A percentile compares a stretch with the other conserved stretches of the same genome.
These are phyloP conservation scores for Pseudopodoces humilis DNA, from an alignment of 2,113 vertebrate species.

Conservation along the genomic window DNA sequence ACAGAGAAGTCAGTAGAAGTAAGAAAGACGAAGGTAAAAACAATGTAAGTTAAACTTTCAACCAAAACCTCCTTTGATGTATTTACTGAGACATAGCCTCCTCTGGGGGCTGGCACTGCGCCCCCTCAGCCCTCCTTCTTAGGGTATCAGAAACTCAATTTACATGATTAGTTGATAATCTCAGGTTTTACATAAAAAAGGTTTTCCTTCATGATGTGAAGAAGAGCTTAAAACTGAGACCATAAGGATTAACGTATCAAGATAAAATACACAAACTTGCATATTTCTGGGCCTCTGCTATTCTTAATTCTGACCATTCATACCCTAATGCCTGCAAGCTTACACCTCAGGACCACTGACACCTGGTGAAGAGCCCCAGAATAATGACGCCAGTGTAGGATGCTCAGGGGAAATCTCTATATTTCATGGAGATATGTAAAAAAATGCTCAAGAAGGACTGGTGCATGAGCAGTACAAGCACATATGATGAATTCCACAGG, in stretches of 20 bases:
- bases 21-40: neutral
- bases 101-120: rapidly evolving
- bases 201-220: neutral
- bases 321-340: neutral
- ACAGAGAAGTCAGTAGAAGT: neutral
- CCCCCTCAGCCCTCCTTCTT: neutral
- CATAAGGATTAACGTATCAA: neutral
- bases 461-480: neutral
- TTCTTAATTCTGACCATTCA: neutral
- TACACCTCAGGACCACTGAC: neutral
- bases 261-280: neutral
- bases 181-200: neutral
- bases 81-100: neutral
- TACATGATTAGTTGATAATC: neutral
- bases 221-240: neutral
- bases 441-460: neutral
- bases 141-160: neutral
- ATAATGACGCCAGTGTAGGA: neutral
- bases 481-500: neutral
- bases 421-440: neutral
- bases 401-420: neutral
- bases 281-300: neutral
- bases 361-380: neutral
- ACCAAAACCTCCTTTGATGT: neutral
- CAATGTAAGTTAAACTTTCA: neutral